Percentiles rank a stretch among this genome's conserved stretches.
Conservation (phyloP, 53 echinoderm and acorn worm species). For the Pentamera pediparva region DNA sequence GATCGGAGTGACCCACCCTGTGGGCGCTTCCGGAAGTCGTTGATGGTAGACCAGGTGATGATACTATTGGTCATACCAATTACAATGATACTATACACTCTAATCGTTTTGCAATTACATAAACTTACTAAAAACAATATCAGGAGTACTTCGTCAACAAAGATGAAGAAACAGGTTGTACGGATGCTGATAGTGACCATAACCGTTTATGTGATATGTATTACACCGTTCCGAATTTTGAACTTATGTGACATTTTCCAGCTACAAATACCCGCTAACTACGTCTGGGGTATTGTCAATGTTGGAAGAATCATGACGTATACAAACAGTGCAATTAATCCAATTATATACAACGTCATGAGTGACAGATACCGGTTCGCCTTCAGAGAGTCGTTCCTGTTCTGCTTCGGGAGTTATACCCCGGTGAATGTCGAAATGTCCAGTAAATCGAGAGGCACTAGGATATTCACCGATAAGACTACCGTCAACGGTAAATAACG, state of each 20-base stretch:
- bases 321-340: conserved; percentile 87
- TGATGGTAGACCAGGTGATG: conserved; percentile 76
- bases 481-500: conserved; percentile 25
- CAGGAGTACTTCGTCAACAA: conserved; percentile 61
- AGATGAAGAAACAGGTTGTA: conserved; percentile 95
- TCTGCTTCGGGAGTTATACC: conserved; percentile 57
- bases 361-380: conserved; percentile 86
- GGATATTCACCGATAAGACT: conserved; percentile 20
- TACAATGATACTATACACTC: conserved; percentile 73
- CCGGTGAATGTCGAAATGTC: conserved; percentile 48
- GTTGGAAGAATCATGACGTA: conserved; percentile 83
- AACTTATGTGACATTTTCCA: conserved; percentile 71
- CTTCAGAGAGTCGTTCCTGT: conserved; percentile 78
- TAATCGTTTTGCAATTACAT: conserved; percentile 80
- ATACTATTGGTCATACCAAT: conserved; percentile 93
- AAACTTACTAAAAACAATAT: conserved; percentile 72
- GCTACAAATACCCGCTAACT: conserved; percentile 48
- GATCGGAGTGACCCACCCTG: conserved; percentile 27
- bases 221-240: conserved; percentile 87
- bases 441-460: conserved; percentile 14
- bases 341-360: conserved; percentile 97
- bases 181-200: conserved; percentile 98
- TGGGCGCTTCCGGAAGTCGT: conserved; percentile 49
- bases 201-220: conserved; percentile 79
- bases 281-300: conserved; percentile 81